These are phyloP conservation scores for Callospermophilus lateralis DNA, from an alignment of 2,113 vertebrate species.

Conservation along the genomic window DNA sequence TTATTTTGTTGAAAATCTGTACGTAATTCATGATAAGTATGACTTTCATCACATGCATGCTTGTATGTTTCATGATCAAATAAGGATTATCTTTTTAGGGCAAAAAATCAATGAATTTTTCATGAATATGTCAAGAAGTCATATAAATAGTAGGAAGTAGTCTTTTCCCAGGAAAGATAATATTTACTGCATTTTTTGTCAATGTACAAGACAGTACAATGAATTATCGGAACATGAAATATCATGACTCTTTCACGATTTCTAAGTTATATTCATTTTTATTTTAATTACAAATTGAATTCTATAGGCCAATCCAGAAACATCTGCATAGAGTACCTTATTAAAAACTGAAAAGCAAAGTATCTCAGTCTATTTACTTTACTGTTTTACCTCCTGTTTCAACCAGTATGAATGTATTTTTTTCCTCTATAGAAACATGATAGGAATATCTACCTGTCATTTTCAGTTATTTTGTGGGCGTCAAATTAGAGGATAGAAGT, in stretches of 20 bases:
- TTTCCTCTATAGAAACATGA: background rate
- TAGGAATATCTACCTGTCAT: background rate
- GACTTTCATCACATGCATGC: background rate
- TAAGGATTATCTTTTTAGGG: background rate
- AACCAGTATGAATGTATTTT: background rate
- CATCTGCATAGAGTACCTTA: background rate
- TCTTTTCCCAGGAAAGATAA: background rate
- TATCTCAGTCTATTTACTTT: background rate
- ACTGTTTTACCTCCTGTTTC: background rate
- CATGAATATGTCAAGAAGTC: background rate
- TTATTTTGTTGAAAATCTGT: background rate
- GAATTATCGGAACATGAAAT: background rate
- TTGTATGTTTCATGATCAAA: background rate
- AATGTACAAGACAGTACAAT: background rate
- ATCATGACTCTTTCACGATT: background rate
- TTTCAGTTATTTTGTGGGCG: background rate
- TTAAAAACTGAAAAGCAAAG: background rate
- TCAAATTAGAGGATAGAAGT: background rate
- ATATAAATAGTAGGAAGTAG: background rate
- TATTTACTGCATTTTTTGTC: background rate
- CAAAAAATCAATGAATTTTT: background rate
- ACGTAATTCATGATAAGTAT: background rate
- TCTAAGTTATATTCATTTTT: background rate
- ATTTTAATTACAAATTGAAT: conserved; percentile 6
- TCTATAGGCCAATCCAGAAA: background rate